Evolutionary conservation across 35 echinoderm and acorn worm genomes (phyloP), one percentile per base, ranked within the genome.

Genomic region (Acanthaster planci): DNA sequence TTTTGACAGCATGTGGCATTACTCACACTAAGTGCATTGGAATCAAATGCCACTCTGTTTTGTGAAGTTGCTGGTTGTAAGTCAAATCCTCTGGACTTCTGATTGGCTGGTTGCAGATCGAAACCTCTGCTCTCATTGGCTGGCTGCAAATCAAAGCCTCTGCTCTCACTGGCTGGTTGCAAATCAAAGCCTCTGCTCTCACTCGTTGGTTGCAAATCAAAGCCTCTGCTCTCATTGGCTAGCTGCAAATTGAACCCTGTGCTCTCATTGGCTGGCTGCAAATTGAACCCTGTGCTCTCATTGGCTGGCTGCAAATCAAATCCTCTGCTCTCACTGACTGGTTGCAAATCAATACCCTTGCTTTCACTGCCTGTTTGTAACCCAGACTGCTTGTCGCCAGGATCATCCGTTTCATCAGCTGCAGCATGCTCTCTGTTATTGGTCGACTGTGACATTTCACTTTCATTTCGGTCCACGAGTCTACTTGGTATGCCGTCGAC

Each of bases 231-330:
- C 39, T 55, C 89, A 81, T 19, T 78, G 32, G 87, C 92, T 22
- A 83, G 83, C 26, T 89, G 87, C 40, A 97, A 78, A 80, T 80
- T 60, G 87, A 91, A 90, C 3, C 88, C 95, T 78, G 88, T 93
- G 2, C 35, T 15, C 60, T 91, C 95, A 76, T 78, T 55, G 39
- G 60, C 75, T 57, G 95, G 95, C 18, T 93, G 92, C 52, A 97
- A 86, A 32, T 84, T 82, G 86, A 93, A 93, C 14, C 91, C 95
- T 50, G 60, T 79, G 21, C 40, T 68, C 35, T 83, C 67, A 51
- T 79, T 76, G 64, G 37, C 85, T 51, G 80, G 31, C 17, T 84
- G 31, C 39, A 60, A 54, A 55, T 60, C 38, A 84, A 57, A 79
- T 18, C 67, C 75, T 82, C 81, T 83, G 39, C 75, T 68, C 32